phyloP scores from a whole-genome alignment of 2,113 vertebrate genomes.

The Abramis brama region DNA sequence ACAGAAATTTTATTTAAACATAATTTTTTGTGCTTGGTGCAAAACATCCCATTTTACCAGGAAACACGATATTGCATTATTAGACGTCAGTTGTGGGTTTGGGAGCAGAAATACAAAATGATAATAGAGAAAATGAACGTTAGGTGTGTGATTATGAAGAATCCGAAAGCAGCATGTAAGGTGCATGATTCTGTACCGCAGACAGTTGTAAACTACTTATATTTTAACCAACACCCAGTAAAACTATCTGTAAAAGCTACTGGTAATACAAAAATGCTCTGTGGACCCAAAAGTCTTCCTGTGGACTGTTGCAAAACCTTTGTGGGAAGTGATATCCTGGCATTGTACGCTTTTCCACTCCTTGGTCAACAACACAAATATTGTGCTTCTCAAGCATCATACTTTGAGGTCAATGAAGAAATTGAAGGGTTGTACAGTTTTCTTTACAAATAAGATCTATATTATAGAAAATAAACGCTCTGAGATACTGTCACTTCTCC shows the following conservation, averaged over 20 bases:
- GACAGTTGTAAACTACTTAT: slow-evolving; percentile 39
- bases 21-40: slow-evolving; percentile 59
- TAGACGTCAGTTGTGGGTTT: slow-evolving; percentile 40
- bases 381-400: slow-evolving; percentile 54
- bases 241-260: slow-evolving; percentile 8
- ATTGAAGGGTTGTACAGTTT: slow-evolving; percentile 7
- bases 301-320: slow-evolving; percentile 20
- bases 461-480: slow-evolving; percentile 42
- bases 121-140: background rate
- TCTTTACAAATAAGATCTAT: slow-evolving; percentile 41
- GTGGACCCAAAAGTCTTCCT: background rate
- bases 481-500: slow-evolving; percentile 38
- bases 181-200: slow-evolving; percentile 55
- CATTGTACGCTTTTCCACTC: slow-evolving; percentile 1
- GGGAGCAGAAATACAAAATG: slow-evolving; percentile 35
- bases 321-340: background rate
- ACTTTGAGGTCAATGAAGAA: slow-evolving; percentile 25
- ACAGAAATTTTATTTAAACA: slow-evolving; percentile 35
- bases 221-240: slow-evolving; percentile 8
- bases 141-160: slow-evolving; percentile 15
- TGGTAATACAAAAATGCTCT: slow-evolving; percentile 30
- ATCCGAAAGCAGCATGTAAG: slow-evolving; percentile 57
- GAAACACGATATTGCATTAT: slow-evolving; percentile 58
- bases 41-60: slow-evolving; percentile 38
- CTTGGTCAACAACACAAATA: slow-evolving; percentile 38